phyloP scores from a whole-genome alignment of 1,140 invertebrate genomes.

The Diachasma alloeum region DNA sequence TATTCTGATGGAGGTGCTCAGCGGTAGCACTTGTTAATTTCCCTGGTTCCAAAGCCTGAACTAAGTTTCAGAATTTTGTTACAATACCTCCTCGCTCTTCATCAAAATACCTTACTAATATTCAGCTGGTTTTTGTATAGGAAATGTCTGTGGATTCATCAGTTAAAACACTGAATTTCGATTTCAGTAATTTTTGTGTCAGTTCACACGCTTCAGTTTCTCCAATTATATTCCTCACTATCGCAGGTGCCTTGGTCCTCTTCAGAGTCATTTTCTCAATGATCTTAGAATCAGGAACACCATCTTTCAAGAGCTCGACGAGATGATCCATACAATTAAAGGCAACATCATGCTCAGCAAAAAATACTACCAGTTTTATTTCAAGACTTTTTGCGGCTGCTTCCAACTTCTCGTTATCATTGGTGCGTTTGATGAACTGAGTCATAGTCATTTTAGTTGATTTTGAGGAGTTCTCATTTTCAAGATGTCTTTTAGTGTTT shows the following conservation, averaged over 20 bases:
- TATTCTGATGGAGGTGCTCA: conserved; percentile 36
- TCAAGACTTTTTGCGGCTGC: no score
- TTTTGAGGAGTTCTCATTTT: no score
- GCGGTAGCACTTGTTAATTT: conserved; percentile 17
- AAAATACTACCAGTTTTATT: no score
- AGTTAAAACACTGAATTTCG: conserved; percentile 32
- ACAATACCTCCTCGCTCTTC: conserved; percentile 1
- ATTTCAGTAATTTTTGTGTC: conserved; percentile 16
- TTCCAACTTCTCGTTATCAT: no score
- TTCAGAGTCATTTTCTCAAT: not conserved
- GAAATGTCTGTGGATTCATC: conserved; percentile 13
- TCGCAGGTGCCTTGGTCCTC: not conserved
- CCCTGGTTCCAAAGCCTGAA: conserved; percentile 37
- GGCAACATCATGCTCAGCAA: not conserved
- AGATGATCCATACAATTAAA: not conserved
- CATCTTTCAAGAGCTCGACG: not conserved
- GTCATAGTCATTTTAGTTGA: no score
- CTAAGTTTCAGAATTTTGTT: conserved; percentile 10
- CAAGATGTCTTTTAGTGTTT: no score
- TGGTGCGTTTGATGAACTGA: no score
- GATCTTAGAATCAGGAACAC: not conserved
- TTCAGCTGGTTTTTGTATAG: not conserved
- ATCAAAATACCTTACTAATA: conserved; percentile 7
- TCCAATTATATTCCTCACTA: conserved; percentile 36
- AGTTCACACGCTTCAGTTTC: conserved; percentile 25